Evolutionary conservation across 2,888 invertebrate species (phyloP).

Genomic region (Clivina fossor): DNA sequence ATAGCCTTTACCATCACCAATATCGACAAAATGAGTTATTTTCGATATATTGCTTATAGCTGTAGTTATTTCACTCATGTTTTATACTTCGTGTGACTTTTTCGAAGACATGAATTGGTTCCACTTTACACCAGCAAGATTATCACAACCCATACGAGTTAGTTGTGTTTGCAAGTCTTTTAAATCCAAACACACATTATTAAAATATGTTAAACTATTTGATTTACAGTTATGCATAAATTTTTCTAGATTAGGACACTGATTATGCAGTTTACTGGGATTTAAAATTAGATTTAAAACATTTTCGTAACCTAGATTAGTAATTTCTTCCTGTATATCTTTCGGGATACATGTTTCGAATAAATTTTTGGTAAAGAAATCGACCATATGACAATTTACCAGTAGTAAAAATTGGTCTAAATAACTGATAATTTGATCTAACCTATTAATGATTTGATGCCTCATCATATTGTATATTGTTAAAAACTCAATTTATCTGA

Average conservation of each 20-base stretch:
- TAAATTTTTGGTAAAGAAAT: constrained; percentile 67
- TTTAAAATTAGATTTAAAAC: constrained; percentile 59
- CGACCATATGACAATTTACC: constrained; percentile 77
- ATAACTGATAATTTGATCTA: constrained; percentile 59
- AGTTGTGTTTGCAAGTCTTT: constrained; percentile 53
- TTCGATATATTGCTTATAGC: constrained; percentile 52
- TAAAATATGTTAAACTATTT: constrained; percentile 44
- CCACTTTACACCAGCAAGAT: constrained; percentile 50
- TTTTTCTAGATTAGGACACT: constrained; percentile 40
- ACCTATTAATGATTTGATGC: constrained; percentile 49
- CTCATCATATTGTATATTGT: constrained; percentile 39
- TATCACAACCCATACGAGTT: constrained; percentile 47
- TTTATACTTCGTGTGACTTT: constrained; percentile 78
- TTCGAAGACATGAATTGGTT: constrained; percentile 77
- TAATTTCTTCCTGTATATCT: constrained; percentile 57
- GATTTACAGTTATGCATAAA: constrained; percentile 45
- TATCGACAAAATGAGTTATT: constrained; percentile 68
- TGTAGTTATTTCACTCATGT: constrained; percentile 63
- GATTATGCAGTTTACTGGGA: constrained; percentile 24
- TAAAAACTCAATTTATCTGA: constrained; percentile 36
- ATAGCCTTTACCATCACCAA: constrained; percentile 90
- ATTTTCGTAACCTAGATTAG: constrained; percentile 50
- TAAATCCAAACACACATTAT: constrained; percentile 54
- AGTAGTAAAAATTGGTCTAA: constrained; percentile 63
- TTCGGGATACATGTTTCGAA: constrained; percentile 65